phyloP scores from a whole-genome alignment of 2,888 invertebrate species.

The Drosophila meridiana region DNA sequence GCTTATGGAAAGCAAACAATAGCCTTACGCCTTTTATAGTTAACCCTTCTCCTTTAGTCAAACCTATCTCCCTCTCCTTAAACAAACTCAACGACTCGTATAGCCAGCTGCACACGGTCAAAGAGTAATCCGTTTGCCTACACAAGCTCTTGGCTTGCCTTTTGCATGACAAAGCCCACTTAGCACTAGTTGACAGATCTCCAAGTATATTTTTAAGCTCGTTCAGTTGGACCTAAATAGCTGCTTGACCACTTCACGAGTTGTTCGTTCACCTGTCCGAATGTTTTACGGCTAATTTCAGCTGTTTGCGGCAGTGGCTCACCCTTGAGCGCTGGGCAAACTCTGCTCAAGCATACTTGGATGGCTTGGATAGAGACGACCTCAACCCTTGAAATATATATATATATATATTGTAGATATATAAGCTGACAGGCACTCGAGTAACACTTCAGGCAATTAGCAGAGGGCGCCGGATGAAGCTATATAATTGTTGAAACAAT shows the following conservation, averaged over 20 bases:
- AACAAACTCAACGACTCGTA: background rate
- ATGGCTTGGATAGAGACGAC: background rate
- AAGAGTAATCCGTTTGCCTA: background rate
- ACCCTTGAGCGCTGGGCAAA: conserved; percentile 16
- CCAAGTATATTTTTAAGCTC: background rate
- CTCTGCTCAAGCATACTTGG: conserved; percentile 9
- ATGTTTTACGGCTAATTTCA: conserved; percentile 14
- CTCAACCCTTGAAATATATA: conserved; percentile 20
- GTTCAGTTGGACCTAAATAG: background rate
- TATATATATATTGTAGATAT: too few relatives aligned
- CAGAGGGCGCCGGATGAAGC: conserved; percentile 39
- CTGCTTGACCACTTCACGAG: conserved; percentile 35
- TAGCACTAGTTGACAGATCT: conserved; percentile 2
- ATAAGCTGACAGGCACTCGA: conserved; percentile 35
- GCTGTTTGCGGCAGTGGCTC: conserved; percentile 6
- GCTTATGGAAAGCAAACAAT: background rate
- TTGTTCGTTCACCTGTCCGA: conserved; percentile 6
- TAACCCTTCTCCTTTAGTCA: background rate
- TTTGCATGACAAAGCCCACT: background rate
- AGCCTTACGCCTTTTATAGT: background rate
- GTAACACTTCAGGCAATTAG: conserved; percentile 50
- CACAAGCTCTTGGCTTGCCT: background rate
- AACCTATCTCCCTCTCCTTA: background rate
- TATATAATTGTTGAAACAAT: conserved; percentile 58
- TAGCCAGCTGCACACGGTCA: too few relatives aligned